Evolutionary conservation across 2,797 vertebrate species (phyloP).

Genomic region (Coracias cyanogaster): DNA sequence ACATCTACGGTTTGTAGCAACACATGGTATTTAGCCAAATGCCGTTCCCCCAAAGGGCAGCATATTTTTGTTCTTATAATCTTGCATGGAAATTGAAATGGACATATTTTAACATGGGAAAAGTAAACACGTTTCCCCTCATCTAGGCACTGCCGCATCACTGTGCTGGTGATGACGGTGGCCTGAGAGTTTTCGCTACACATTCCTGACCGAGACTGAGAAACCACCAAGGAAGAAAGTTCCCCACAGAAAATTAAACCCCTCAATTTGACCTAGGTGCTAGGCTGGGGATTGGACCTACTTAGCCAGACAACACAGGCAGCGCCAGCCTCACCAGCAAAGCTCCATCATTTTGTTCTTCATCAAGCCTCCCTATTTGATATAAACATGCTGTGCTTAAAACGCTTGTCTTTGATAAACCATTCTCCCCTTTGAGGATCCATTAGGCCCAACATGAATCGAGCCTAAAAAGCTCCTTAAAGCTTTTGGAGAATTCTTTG

Average conservation of each 20-base stretch:
- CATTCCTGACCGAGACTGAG: not conserved
- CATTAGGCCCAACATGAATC: slow-evolving; percentile 16
- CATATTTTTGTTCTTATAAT: slow-evolving; percentile 39
- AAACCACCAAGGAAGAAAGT: not conserved
- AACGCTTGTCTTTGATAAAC: slow-evolving; percentile 33
- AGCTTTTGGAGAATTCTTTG: slow-evolving; percentile 48
- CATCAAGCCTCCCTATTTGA: not conserved
- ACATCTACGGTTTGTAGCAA: slow-evolving; percentile 29
- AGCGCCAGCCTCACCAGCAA: not conserved
- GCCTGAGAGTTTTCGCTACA: not conserved
- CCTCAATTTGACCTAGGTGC: not conserved
- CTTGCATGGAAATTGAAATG: slow-evolving; percentile 34
- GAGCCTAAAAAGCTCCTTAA: slow-evolving; percentile 34
- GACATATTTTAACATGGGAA: slow-evolving; percentile 37
- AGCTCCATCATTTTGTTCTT: not conserved
- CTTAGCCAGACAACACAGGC: not conserved
- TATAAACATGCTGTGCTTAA: not conserved
- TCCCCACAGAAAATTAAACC: not conserved
- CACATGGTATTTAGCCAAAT: slow-evolving; percentile 49
- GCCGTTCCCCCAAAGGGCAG: slow-evolving; percentile 41
- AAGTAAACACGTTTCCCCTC: not conserved
- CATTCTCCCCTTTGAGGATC: slow-evolving; percentile 12
- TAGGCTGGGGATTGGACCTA: not conserved
- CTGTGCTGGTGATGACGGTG: not conserved
- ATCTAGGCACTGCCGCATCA: not conserved